Evolutionary conservation across 2,888 invertebrate genomes (phyloP), one percentile per base, ranked within the genome.

Genomic region (Drosophila rubida): DNA sequence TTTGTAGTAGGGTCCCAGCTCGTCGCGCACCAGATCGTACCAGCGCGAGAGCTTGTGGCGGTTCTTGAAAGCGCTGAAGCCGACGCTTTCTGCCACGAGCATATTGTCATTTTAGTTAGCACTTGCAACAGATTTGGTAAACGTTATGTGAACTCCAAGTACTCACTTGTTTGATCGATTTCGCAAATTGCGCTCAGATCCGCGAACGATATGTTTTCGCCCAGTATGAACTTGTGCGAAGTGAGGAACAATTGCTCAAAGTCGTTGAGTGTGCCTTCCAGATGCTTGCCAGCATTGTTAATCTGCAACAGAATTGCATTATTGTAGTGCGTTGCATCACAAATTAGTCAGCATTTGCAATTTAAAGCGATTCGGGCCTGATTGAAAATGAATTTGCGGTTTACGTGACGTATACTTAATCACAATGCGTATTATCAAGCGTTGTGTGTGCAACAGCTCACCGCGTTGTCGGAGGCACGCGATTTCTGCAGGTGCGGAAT

Each of bases 171-270:
- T 91, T 96, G 96, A 90, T 96, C 96, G 61, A 96, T 90, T 92
- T 96, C 96, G 79, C 95, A 95, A 11, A 95, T 94, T 1, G 95
- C 96, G 74, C 95, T 92, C 59, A 97, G 90, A 90, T 97, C 96
- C 0, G 96, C 96, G 37, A 95, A 94, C 1, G 95, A 94, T 9
- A 95, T 92, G 45, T 93, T 91, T 76, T 95, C 91, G 0, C 95
- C 95, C 9, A 93, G 92, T 61, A 96, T 92, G 76, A 93, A 94
- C 27, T 93, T 80, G 70, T 82, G 83, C 51, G 88, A 87, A 51
- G 85, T 75, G 53, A 94, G 86, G 92, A 93, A 94, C 7, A 93
- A 78, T 41, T 92, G 91, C 81, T 94, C 93, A 70, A 96, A 93
- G 19, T 92, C 91, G 66, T 94, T 93, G 25, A 96, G 87, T 1